These are phyloP conservation scores for Melangyna quadrimaculata DNA, from an alignment of 2,888 invertebrate genomes.

Conservation along the genomic window DNA sequence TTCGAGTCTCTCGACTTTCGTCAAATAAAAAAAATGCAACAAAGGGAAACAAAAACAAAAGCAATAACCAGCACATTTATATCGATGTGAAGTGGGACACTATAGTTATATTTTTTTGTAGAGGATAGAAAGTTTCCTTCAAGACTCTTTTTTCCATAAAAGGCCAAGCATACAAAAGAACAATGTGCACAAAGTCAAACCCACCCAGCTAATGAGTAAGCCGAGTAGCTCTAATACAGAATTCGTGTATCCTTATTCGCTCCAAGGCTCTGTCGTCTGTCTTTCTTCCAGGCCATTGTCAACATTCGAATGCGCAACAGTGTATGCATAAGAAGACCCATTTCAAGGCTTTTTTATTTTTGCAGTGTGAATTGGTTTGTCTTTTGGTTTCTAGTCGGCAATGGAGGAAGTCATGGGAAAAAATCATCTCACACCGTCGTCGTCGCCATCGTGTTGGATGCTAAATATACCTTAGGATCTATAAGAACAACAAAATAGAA, in stretches of 20 bases:
- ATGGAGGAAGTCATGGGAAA: slow-evolving; percentile 45
- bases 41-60: background rate
- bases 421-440: slow-evolving; percentile 51
- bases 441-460: slow-evolving; percentile 2
- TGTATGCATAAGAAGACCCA: background rate
- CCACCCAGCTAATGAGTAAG: slow-evolving; percentile 27
- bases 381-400: background rate
- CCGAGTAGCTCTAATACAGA: slow-evolving; percentile 1
- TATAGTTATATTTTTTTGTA: background rate
- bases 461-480: background rate
- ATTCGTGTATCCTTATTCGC: background rate
- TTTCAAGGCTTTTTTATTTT: slow-evolving; percentile 16
- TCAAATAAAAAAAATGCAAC: slow-evolving; percentile 2
- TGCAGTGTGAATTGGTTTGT: slow-evolving; percentile 54
- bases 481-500: no score
- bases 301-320: background rate
- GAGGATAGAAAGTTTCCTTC: slow-evolving; percentile 9
- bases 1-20: background rate
- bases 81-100: slow-evolving; percentile 16
- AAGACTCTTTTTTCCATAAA: slow-evolving; percentile 2
- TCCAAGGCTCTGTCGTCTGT: background rate
- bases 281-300: slow-evolving; percentile 8
- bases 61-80: background rate
- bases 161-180: background rate
- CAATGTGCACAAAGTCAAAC: background rate